Evolutionary conservation across 2,797 vertebrate genomes (phyloP), one percentile per base, ranked within the genome.

Genomic region (Serranus cabrilla): DNA sequence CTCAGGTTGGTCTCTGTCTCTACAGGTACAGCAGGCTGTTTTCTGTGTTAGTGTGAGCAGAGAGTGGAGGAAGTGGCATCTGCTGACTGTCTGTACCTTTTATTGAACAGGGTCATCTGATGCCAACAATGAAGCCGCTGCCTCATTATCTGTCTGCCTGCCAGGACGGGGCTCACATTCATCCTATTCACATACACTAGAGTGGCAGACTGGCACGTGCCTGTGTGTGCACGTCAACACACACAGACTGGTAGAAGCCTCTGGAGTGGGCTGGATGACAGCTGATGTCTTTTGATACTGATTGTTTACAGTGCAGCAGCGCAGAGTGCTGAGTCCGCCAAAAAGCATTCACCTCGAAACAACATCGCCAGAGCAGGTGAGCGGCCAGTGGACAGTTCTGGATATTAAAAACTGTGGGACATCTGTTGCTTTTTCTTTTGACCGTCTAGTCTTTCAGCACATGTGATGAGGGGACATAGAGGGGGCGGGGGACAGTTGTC

Each of bases 81-180:
- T 94, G 93, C 93, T 94, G 94, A 94, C 93, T 46, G 82, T 12
- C 85, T 74, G 68, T 54, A 81, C 84, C 91, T 88, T 90, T 86
- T 88, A 91, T 83, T 91, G 68, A 89, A 83, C 73, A 49, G 57
- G 31, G 80, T 83, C 71, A 89, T 86, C 78, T 84, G 78, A 89
- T 80, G 80, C 87, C 87, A 89, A 94, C 93, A 95, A 94, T 92
- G 81, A 85, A 87, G 79, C 73, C 2, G 56, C 72, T 81, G 80
- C 82, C 71, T 85, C 81, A 81, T 87, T 87, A 74, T 91, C 78
- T 72, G 72, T 79, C 64, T 46, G 80, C 57, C 83, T 71, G 79
- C 82, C 82, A 70, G 79, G 55, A 75, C 71, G 42, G 25, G 54
- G 23, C 55, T 72, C 68, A 17, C 71, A 81, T 87, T 89, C 85